Evolutionary conservation across 2,888 invertebrate genomes (phyloP).

Genomic region (Andrena marginata): DNA sequence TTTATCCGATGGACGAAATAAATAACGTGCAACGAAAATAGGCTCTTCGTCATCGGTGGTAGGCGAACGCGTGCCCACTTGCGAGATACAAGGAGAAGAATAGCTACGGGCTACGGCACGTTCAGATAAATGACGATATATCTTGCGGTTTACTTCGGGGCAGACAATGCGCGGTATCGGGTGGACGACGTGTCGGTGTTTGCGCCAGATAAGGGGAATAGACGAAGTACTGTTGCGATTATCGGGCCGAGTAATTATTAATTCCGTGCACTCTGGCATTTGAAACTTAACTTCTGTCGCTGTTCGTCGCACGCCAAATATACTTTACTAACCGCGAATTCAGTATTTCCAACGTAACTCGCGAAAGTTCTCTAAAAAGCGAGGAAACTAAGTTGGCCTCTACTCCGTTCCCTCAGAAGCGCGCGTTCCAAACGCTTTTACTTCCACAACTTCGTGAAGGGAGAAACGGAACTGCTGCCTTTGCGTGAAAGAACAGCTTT

Average conservation of each 20-base stretch:
- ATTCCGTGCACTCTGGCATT: slow-evolving; percentile 13
- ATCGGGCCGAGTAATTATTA: slow-evolving; percentile 30
- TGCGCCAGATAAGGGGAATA: slow-evolving; percentile 40
- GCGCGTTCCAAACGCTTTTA: neutral
- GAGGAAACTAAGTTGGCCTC: neutral
- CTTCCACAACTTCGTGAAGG: neutral
- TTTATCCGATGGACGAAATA: neutral
- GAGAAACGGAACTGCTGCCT: neutral
- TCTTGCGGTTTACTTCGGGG: neutral
- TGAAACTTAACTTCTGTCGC: neutral
- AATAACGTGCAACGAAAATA: slow-evolving; percentile 41
- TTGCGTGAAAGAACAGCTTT: neutral
- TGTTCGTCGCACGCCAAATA: neutral
- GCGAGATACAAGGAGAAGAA: slow-evolving; percentile 15
- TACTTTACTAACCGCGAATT: neutral
- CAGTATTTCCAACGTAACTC: neutral
- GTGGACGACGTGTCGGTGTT: slow-evolving; percentile 9
- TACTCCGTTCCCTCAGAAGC: neutral
- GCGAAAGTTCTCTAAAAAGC: neutral
- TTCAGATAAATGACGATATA: slow-evolving; percentile 38
- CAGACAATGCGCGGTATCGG: neutral
- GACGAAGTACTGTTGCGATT: slow-evolving; percentile 28
- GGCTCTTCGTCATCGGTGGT: slow-evolving; percentile 44
- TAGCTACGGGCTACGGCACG: neutral
- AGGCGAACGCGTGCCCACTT: slow-evolving; percentile 28